A percentile compares a stretch with the other conserved stretches of the same genome.
These are phyloP conservation scores for Equus przewalskii DNA, from an alignment of 2,113 vertebrate genomes.

Conservation along the genomic window DNA sequence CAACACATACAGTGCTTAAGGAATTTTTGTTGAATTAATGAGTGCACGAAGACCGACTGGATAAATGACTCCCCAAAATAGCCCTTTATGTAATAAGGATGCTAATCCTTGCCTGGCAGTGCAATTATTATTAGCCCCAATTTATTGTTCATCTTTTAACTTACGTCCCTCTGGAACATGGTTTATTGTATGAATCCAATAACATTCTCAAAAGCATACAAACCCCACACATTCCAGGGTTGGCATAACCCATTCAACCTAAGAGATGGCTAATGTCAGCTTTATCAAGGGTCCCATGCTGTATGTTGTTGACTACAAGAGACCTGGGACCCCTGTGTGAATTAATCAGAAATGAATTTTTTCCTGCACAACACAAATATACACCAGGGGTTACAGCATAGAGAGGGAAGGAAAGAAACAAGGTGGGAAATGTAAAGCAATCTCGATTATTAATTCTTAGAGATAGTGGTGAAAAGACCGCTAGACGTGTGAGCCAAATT, in stretches of 20 bases:
- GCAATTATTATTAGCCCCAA: neutral
- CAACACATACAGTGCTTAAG: neutral
- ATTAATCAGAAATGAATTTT: conserved; percentile 21
- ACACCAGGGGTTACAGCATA: neutral
- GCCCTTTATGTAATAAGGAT: neutral
- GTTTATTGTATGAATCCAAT: neutral
- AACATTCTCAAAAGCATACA: neutral
- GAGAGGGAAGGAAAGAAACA: neutral
- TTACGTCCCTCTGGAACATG: neutral
- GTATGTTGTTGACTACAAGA: neutral
- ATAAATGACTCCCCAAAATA: neutral
- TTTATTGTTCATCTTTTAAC: neutral
- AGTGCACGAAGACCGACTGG: neutral
- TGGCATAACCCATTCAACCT: neutral
- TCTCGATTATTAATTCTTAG: neutral
- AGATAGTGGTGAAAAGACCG: neutral
- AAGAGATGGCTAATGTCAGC: neutral
- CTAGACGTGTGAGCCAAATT: neutral
- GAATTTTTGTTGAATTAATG: neutral
- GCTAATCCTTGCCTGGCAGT: neutral
- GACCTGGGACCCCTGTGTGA: neutral
- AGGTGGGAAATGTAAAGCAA: neutral
- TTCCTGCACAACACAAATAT: neutral
- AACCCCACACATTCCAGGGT: neutral
- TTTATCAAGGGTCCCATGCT: neutral